phyloP scores from a whole-genome alignment of 2,113 vertebrate genomes.

The Siniperca chuatsi region DNA sequence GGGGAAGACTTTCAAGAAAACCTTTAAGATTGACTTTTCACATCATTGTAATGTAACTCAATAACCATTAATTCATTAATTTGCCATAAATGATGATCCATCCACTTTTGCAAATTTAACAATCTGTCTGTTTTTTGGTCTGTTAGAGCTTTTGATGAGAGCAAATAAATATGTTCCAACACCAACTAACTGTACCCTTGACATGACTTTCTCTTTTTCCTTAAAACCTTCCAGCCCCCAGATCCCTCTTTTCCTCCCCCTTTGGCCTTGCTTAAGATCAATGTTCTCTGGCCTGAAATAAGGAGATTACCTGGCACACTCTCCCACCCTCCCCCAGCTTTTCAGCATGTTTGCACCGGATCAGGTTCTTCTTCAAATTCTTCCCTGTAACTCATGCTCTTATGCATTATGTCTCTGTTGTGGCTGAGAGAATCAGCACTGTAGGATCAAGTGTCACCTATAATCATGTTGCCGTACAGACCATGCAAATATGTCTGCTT shows the following conservation, averaged over 20 bases:
- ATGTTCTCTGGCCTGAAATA: conserved; percentile 79
- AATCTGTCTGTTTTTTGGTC: not conserved
- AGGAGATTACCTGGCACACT: conserved; percentile 77
- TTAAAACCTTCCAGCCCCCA: conserved; percentile 33
- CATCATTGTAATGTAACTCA: not conserved
- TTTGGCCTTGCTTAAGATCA: conserved; percentile 68
- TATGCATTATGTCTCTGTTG: conserved; percentile 55
- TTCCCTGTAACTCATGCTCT: conserved; percentile 55
- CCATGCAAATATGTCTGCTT: conserved; percentile 34
- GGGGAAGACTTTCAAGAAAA: not conserved
- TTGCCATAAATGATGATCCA: not conserved
- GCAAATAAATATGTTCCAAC: conserved; percentile 18
- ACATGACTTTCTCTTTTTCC: conserved; percentile 37
- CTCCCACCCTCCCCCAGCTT: conserved; percentile 59
- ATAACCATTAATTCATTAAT: not conserved
- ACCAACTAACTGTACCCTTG: conserved; percentile 34
- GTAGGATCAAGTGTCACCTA: conserved; percentile 56
- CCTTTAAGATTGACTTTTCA: not conserved
- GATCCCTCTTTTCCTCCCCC: conserved; percentile 22
- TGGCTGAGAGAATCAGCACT: conserved; percentile 51
- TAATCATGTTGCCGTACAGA: conserved; percentile 46
- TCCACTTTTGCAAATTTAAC: not conserved
- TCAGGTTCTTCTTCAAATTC: conserved; percentile 68
- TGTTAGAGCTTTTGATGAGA: not conserved
- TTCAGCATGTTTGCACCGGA: conserved; percentile 70